phyloP scores from a whole-genome alignment of 2,113 vertebrate genomes.

The Psittacara wagleri region DNA sequence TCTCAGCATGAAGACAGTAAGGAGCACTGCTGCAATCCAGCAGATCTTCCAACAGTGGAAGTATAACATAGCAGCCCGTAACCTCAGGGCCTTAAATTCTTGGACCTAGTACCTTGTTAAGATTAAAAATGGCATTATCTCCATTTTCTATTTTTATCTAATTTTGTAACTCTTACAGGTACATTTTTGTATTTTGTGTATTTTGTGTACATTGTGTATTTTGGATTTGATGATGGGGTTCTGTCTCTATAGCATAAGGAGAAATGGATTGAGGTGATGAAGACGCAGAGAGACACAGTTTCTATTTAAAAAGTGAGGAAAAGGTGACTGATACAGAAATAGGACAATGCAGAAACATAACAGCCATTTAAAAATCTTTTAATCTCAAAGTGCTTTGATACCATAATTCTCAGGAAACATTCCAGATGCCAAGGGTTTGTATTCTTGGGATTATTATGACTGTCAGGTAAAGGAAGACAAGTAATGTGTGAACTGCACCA shows the following conservation, averaged over 20 bases:
- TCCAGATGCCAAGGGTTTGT: background rate
- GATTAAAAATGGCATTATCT: background rate
- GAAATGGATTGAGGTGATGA: background rate
- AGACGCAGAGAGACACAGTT: background rate
- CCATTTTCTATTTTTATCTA: background rate
- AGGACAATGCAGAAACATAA: background rate
- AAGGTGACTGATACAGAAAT: background rate
- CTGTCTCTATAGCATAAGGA: background rate
- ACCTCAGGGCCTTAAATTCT: background rate
- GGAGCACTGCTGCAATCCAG: background rate
- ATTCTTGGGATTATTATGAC: background rate
- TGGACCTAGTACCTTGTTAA: background rate
- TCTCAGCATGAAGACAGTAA: background rate
- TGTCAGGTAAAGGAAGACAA: background rate
- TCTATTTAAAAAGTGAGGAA: background rate
- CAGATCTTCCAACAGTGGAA: background rate
- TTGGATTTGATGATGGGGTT: background rate
- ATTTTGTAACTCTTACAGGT: background rate
- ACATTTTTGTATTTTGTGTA: background rate
- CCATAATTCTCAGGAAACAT: conserved; percentile 20
- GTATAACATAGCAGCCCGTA: background rate
- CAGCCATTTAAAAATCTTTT: background rate
- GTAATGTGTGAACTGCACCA: background rate
- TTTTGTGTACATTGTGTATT: background rate
- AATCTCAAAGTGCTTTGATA: background rate